Evolutionary conservation across 1,140 invertebrate species (phyloP).

Genomic region (Leucophenga varia): DNA sequence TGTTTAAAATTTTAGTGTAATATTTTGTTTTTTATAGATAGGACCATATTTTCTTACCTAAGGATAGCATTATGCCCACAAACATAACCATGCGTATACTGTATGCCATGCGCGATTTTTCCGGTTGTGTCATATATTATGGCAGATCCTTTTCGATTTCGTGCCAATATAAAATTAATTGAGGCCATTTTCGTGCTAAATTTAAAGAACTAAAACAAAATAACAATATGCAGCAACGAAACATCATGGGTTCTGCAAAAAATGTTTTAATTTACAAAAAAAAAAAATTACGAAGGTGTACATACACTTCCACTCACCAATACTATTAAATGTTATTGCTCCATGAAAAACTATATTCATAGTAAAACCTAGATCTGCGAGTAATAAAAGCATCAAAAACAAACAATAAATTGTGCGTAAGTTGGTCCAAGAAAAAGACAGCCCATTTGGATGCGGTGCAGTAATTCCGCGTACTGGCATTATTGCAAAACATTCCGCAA

Average conservation of each 20-base stretch:
- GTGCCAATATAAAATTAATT: constrained; percentile 44
- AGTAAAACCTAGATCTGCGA: constrained; percentile 23
- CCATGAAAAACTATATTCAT: constrained; percentile 34
- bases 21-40: not conserved
- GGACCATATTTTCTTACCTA: constrained; percentile 23
- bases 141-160: constrained; percentile 41
- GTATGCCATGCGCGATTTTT: constrained; percentile 35
- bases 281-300: constrained; percentile 1
- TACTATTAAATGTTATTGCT: constrained; percentile 41
- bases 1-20: not conserved
- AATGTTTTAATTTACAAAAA: not conserved
- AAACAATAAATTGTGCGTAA: constrained; percentile 34
- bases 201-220: constrained; percentile 26
- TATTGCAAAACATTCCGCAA: constrained; percentile 51
- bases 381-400: constrained; percentile 24
- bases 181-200: constrained; percentile 46
- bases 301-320: constrained; percentile 21
- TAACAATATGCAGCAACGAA: constrained; percentile 32
- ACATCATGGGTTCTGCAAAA: constrained; percentile 38
- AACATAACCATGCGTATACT: constrained; percentile 42
- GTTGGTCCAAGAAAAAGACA: constrained; percentile 44
- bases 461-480: constrained; percentile 50
- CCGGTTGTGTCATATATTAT: constrained; percentile 32
- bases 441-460: constrained; percentile 23
- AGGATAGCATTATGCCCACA: constrained; percentile 44